Base-by-base conservation (phyloP, 2,888 invertebrate species). In the Timandra comae region DNA sequence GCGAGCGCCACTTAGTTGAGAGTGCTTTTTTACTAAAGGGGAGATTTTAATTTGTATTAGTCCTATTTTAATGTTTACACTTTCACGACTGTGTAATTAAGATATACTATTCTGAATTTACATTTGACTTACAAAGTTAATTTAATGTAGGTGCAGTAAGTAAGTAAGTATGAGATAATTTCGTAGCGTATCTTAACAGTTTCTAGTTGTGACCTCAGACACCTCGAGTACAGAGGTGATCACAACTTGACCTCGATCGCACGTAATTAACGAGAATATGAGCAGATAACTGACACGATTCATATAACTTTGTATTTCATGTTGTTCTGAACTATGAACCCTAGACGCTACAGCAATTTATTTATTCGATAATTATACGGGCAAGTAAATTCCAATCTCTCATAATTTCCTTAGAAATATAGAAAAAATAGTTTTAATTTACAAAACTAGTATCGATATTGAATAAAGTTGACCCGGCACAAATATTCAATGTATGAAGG, bases 1-100 rank as follows among this genome's bases (percentile, higher is more conserved):
- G 82, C 76, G 82, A 81, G 73, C 77, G 79, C 77, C 82, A 84
- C 80, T 85, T 82, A 80, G 77, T 66, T 66, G 62, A 54, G 75
- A 79, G 75, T 71, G 73, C 63, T 78, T 72, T 66, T 77, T 72
- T 65, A 64, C 56, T 65, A 71, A 65, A 64, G 60, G 66, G 65
- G 56, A 59, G 62, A 70, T 62, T 73, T 64, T 56, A 60, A 73
- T 73, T 68, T 57, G 56, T 67, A 67, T 72, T 66, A 71, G 56
- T 62, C 54, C 48, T 54, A 55, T 63, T 60, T 56, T 34, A 45
- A 49, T 47, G 44, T 41, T 43, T 39, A 46, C 42, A 38, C 35
- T 37, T 32, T 29, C 27, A 39, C 29, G 42, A 36, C 36, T 40
- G 24, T 38, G 26, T 29, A 27, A 16, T 12, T 29, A 22, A 22